Conservation (phyloP, 2,888 invertebrate genomes). For the Apotomis capreana region DNA sequence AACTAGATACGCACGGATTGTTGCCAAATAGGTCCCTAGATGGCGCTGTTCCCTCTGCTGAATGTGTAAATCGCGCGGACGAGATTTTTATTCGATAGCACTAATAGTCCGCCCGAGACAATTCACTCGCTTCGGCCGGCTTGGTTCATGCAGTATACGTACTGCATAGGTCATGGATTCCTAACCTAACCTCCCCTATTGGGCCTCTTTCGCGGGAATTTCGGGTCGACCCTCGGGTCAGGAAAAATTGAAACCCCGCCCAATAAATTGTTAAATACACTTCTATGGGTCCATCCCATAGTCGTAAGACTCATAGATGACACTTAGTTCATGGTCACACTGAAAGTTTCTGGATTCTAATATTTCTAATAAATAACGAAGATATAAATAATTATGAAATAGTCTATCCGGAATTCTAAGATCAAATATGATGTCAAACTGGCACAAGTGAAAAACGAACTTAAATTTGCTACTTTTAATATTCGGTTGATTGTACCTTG, state of each 20-base stretch:
- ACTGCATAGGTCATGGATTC: slow-evolving; percentile 81
- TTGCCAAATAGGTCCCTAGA: slow-evolving; percentile 49
- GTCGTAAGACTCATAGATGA: too few species aligned
- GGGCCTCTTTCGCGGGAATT: slow-evolving; percentile 78
- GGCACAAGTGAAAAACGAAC: too few species aligned
- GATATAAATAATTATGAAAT: too few species aligned
- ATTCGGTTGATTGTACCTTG: too few species aligned
- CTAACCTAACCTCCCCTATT: slow-evolving; percentile 81
- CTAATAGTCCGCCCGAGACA: slow-evolving; percentile 47
- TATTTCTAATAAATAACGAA: too few species aligned
- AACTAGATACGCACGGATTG: too few species aligned
- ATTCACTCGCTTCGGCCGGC: slow-evolving; percentile 86
- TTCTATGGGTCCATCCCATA: too few species aligned
- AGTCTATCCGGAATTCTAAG: too few species aligned
- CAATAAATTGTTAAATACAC: slow-evolving; percentile 37
- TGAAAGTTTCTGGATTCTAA: too few species aligned
- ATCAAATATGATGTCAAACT: too few species aligned
- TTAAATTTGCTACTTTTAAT: too few species aligned
- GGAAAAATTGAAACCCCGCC: slow-evolving; percentile 77
- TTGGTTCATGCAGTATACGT: slow-evolving; percentile 90
- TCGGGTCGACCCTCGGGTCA: slow-evolving; percentile 77
- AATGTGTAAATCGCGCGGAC: slow-evolving; percentile 52
- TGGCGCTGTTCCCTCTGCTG: slow-evolving; percentile 52
- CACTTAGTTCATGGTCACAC: too few species aligned
- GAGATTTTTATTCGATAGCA: slow-evolving; percentile 44